phyloP scores from a whole-genome alignment of 2,888 invertebrate species.

The Agrotis segetum region DNA sequence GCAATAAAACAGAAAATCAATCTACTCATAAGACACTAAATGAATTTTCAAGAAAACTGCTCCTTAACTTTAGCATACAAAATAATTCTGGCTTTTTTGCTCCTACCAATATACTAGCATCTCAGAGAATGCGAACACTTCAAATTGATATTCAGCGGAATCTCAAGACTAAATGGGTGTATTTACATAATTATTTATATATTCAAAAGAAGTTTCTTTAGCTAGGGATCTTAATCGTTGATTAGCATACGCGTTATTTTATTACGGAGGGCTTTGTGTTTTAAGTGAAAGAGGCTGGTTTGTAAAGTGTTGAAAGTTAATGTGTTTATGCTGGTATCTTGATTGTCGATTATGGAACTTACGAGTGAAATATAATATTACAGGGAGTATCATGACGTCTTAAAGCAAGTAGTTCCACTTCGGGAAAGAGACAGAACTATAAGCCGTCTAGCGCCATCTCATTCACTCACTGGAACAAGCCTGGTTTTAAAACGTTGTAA shows the following conservation, averaged over 20 bases:
- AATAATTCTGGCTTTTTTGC: slow-evolving; percentile 13
- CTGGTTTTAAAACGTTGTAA: too few relatives aligned
- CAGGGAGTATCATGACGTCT: too few relatives aligned
- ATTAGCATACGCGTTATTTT: slow-evolving; percentile 67
- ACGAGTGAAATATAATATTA: too few relatives aligned
- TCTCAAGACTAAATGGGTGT: slow-evolving; percentile 64
- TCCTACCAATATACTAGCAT: slow-evolving; percentile 10
- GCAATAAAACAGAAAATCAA: background rate
- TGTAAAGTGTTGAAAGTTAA: background rate
- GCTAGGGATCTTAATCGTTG: slow-evolving; percentile 69
- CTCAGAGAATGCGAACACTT: slow-evolving; percentile 35
- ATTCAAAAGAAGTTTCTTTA: slow-evolving; percentile 74
- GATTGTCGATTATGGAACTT: too few relatives aligned
- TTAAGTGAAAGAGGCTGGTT: background rate
- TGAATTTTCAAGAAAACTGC: background rate
- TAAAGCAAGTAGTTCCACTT: too few relatives aligned
- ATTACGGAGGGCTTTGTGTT: slow-evolving; percentile 31
- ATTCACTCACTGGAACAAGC: too few relatives aligned
- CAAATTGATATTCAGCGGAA: slow-evolving; percentile 63
- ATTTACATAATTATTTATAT: slow-evolving; percentile 80
- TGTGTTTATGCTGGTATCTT: background rate
- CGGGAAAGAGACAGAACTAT: too few relatives aligned
- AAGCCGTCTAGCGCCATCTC: too few relatives aligned
- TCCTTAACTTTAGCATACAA: background rate
- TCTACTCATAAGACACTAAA: background rate